phyloP scores from a whole-genome alignment of 2,113 vertebrate species.

The Labeo catla region DNA sequence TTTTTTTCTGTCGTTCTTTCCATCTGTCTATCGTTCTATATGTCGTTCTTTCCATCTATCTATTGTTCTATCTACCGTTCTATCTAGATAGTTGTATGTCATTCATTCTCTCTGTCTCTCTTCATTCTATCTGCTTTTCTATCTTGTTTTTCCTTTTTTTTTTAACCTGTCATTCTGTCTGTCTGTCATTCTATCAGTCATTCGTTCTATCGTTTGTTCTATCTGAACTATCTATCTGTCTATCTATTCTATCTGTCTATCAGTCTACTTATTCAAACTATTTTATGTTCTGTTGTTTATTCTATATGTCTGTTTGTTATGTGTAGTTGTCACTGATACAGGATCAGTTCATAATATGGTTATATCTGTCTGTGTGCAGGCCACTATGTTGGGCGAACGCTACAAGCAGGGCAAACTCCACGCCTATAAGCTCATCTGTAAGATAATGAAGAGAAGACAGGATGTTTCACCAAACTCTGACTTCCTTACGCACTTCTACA shows the following conservation, averaged over 20 bases:
- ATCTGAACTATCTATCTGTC: too few relatives aligned
- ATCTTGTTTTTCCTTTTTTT: too few relatives aligned
- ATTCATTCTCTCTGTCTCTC: too few relatives aligned
- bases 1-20: too few relatives aligned
- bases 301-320: background rate
- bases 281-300: background rate
- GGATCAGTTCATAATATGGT: background rate
- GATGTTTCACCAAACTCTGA: conserved; percentile 96
- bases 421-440: conserved; percentile 98
- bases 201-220: background rate
- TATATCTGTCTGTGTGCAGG: conserved; percentile 71
- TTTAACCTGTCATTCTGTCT: too few relatives aligned
- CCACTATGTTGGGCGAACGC: conserved; percentile 95
- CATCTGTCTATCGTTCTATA: too few relatives aligned
- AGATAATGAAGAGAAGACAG: conserved; percentile 98
- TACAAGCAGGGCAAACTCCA: conserved; percentile 98
- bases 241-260: background rate
- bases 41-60: too few relatives aligned
- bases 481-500: conserved; percentile 98
- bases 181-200: background rate
- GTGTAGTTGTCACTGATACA: background rate
- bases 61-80: too few relatives aligned
- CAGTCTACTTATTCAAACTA: background rate
- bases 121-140: too few relatives aligned
- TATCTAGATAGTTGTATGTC: too few relatives aligned